phyloP scores from a whole-genome alignment of 30 jellyfish, hydroid and myxozoan species.

The Sanderia malayensis region DNA sequence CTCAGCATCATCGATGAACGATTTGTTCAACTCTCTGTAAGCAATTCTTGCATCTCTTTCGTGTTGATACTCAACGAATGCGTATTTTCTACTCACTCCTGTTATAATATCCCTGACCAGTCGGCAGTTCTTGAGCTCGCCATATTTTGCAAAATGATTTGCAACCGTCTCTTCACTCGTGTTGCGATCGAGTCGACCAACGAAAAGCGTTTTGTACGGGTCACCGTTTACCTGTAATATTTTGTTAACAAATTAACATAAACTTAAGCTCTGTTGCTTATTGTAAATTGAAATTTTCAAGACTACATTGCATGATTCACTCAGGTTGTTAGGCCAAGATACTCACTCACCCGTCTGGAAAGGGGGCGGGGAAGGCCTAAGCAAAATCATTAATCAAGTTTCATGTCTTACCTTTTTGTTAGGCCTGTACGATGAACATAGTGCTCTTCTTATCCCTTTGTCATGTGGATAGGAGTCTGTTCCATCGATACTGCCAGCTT shows the following conservation, averaged over 20 bases:
- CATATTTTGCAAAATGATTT: conserved; percentile 53
- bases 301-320: too few relatives aligned
- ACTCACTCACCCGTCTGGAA: too few relatives aligned
- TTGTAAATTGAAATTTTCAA: too few relatives aligned
- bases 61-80: conserved; percentile 82
- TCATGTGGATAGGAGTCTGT: conserved; percentile 93
- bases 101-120: conserved; percentile 82
- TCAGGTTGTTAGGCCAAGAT: too few relatives aligned
- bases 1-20: conserved; percentile 71
- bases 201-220: conserved; percentile 79
- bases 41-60: conserved; percentile 92
- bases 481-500: conserved; percentile 99
- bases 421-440: conserved; percentile 70
- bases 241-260: too few relatives aligned
- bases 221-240: conserved; percentile 81
- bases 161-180: conserved; percentile 69
- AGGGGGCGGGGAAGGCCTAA: too few relatives aligned
- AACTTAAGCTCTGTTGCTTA: too few relatives aligned
- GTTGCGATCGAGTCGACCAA: conserved; percentile 62
- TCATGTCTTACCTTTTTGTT: conserved; percentile 87
- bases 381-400: too few relatives aligned
- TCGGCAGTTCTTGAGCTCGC: conserved; percentile 75
- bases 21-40: conserved; percentile 61
- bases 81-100: conserved; percentile 87
- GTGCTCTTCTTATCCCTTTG: conserved; percentile 83